A percentile compares a stretch with the other conserved stretches of the same genome.
Evolutionary conservation across 1,140 invertebrate species (phyloP).

Genomic region (Drosophila truncata): DNA sequence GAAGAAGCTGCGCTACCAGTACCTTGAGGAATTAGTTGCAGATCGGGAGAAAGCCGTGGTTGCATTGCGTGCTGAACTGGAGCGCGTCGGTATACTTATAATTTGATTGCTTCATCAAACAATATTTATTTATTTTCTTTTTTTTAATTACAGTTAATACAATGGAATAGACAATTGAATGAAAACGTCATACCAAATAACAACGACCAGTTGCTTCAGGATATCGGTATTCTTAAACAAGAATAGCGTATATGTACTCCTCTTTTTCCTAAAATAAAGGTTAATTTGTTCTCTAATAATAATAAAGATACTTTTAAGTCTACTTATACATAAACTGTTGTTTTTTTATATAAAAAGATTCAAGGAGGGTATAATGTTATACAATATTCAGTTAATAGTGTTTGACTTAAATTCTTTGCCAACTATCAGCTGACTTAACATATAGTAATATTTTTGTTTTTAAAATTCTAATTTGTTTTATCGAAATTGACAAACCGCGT

Average conservation of each 20-base stretch:
- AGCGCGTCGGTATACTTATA: constrained; percentile 89
- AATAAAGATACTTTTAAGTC: constrained; percentile 13
- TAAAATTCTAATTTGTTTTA: no score
- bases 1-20: constrained; percentile 98
- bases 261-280: constrained; percentile 1
- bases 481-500: no score
- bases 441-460: no score
- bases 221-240: constrained; percentile 88
- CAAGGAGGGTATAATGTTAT: no score
- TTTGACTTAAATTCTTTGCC: no score
- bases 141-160: constrained; percentile 89
- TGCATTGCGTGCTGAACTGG: constrained; percentile 94
- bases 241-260: constrained; percentile 83
- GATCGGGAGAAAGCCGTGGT: constrained; percentile 98
- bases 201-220: constrained; percentile 90
- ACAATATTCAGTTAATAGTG: no score
- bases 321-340: background rate
- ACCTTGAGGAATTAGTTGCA: constrained; percentile 97
- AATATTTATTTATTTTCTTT: constrained; percentile 33
- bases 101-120: constrained; percentile 12
- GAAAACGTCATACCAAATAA: constrained; percentile 92
- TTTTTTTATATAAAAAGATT: no score
- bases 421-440: no score
- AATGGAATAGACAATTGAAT: constrained; percentile 92
- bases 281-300: background rate